These are phyloP conservation scores for Hydroisotoma schaefferi DNA, from an alignment of 2,888 invertebrate genomes.

Conservation along the genomic window DNA sequence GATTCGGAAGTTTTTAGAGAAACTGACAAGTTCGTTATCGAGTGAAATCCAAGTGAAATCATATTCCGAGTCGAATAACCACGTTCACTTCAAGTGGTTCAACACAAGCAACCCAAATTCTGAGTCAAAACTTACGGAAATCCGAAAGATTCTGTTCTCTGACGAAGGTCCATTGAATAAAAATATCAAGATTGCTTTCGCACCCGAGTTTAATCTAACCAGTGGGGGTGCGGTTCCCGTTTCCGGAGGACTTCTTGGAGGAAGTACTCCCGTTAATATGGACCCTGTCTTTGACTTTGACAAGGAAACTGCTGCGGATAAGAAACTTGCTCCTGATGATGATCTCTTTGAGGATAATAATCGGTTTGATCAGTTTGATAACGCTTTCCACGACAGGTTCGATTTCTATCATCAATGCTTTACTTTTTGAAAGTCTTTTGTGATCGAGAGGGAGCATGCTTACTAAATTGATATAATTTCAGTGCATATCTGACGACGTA, in stretches of 20 bases:
- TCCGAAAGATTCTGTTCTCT: conserved; percentile 68
- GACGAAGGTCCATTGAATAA: conserved; percentile 57
- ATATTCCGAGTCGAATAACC: conserved; percentile 9
- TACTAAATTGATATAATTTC: conserved; percentile 57
- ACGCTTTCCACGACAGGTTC: conserved; percentile 59
- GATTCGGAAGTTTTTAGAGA: conserved; percentile 77
- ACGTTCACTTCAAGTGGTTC: conserved; percentile 54
- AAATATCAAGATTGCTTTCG: conserved; percentile 58
- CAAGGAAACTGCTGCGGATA: conserved; percentile 46
- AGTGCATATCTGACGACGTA: conserved; percentile 65
- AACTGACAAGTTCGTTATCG: conserved; percentile 73
- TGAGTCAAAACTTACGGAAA: conserved; percentile 62
- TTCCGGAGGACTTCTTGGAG: conserved; percentile 23
- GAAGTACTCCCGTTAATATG: conserved; percentile 31
- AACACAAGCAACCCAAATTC: conserved; percentile 63
- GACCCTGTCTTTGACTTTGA: conserved; percentile 9
- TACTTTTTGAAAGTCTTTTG: conserved; percentile 20
- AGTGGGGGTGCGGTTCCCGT: conserved; percentile 61
- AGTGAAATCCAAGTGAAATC: conserved; percentile 52
- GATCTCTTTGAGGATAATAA: conserved; percentile 49
- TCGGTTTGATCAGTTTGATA: conserved; percentile 34
- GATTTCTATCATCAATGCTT: conserved; percentile 52
- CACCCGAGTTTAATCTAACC: conserved; percentile 67
- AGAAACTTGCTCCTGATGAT: conserved; percentile 49
- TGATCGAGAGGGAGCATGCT: too few relatives aligned